Evolutionary conservation across 2,888 invertebrate species (phyloP).

Genomic region (Hyppa rectilinea): DNA sequence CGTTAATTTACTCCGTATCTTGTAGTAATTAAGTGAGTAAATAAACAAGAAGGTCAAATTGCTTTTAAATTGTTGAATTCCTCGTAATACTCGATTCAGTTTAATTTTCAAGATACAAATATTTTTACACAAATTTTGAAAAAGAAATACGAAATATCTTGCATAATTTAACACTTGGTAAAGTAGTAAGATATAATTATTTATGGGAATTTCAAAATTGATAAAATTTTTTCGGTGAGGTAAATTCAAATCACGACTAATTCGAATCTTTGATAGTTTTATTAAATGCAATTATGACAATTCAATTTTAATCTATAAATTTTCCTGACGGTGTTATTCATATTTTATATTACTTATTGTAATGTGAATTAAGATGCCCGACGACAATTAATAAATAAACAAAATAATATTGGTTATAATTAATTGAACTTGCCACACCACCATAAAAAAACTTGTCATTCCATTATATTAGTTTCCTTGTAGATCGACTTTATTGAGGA

Average conservation of each 20-base stretch:
- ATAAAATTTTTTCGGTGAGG: neutral
- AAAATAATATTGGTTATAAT: neutral
- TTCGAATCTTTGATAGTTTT: too few species aligned
- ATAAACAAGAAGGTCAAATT: neutral
- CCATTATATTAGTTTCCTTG: constrained; percentile 1
- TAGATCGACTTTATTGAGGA: constrained; percentile 22
- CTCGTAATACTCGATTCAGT: too few species aligned
- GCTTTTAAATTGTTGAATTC: neutral
- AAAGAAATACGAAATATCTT: neutral
- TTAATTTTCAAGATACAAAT: neutral
- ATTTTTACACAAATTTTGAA: neutral
- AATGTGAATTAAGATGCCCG: neutral
- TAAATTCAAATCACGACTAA: too few species aligned
- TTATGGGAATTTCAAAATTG: neutral
- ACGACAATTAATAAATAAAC: neutral
- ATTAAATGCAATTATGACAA: too few species aligned
- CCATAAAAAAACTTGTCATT: constrained; percentile 28
- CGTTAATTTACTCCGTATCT: too few species aligned
- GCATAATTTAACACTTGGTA: neutral
- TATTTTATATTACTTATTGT: neutral
- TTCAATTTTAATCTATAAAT: too few species aligned
- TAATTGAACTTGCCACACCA: neutral
- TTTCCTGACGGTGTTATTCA: neutral
- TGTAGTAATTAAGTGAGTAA: too few species aligned
- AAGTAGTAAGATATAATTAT: neutral